phyloP scores from a whole-genome alignment of 2,797 vertebrate species.

The Trachurus trachurus region DNA sequence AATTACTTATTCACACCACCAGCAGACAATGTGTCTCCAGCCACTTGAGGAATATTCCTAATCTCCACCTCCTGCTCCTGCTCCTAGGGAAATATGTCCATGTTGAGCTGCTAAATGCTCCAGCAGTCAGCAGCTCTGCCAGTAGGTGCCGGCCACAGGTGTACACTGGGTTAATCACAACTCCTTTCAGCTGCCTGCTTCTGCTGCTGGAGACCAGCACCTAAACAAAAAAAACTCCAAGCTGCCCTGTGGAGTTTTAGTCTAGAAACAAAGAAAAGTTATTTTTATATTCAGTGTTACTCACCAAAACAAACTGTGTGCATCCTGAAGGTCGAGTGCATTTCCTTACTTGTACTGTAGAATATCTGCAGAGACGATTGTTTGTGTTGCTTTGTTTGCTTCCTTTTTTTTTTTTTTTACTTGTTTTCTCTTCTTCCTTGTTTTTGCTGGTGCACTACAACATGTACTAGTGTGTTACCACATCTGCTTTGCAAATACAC shows the following conservation, averaged over 20 bases:
- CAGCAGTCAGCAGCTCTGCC: not conserved
- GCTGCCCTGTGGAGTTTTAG: not conserved
- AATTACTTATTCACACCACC: not conserved
- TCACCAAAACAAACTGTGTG: not conserved
- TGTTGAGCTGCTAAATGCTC: not conserved
- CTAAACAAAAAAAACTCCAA: too few species aligned
- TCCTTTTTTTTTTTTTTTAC: not conserved
- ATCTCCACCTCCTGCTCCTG: not conserved
- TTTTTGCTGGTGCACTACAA: not conserved
- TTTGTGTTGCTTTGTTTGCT: not conserved
- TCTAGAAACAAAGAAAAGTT: not conserved
- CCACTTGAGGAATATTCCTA: not conserved
- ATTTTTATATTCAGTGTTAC: not conserved
- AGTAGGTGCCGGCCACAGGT: not conserved
- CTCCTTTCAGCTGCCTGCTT: not conserved
- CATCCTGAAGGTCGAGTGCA: not conserved
- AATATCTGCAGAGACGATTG: too few species aligned
- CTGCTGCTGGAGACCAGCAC: not conserved
- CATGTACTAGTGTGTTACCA: too few species aligned
- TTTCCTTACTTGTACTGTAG: not conserved
- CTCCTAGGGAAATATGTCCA: not conserved
- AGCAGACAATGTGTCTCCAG: not conserved
- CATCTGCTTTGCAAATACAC: too few species aligned
- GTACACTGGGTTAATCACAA: not conserved
- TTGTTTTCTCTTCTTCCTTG: not conserved